Conservation (phyloP, 2,797 vertebrate species). For the Bovichtus variegatus region DNA sequence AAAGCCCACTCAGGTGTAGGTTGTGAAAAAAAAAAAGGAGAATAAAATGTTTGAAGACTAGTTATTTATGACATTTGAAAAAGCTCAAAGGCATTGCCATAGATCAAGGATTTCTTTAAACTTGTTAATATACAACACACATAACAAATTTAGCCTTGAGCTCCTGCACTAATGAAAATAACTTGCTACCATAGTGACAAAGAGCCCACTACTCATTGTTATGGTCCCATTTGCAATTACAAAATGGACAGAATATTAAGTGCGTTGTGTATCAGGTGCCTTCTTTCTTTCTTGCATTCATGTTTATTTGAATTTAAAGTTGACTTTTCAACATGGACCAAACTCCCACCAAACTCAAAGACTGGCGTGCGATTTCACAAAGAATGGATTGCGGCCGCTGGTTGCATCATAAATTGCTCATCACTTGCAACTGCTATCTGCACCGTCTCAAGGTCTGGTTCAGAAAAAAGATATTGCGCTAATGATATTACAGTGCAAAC, state of each 20-base stretch:
- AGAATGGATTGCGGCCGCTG: too few relatives aligned
- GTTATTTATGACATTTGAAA: slow-evolving; percentile 42
- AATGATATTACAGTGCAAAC: too few relatives aligned
- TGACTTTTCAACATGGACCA: not conserved
- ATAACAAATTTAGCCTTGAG: slow-evolving; percentile 41
- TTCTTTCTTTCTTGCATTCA: not conserved
- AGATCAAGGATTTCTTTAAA: slow-evolving; percentile 30
- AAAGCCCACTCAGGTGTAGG: slow-evolving; percentile 6
- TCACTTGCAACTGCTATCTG: too few relatives aligned
- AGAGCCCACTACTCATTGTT: slow-evolving; percentile 19
- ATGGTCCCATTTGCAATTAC: slow-evolving; percentile 11
- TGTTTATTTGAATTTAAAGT: slow-evolving; percentile 6
- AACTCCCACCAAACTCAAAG: not conserved
- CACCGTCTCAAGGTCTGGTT: too few relatives aligned
- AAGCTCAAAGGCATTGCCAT: slow-evolving; percentile 26
- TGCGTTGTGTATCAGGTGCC: slow-evolving; percentile 4
- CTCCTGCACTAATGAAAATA: slow-evolving; percentile 45
- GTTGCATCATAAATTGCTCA: too few relatives aligned
- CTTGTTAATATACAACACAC: slow-evolving; percentile 43
- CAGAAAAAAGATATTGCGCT: too few relatives aligned
- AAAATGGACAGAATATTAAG: slow-evolving; percentile 24
- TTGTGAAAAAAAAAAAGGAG: not conserved
- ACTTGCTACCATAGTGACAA: slow-evolving; percentile 26
- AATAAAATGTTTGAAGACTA: slow-evolving; percentile 26
- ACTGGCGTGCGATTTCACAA: not conserved